Base-by-base conservation (phyloP, 2,113 vertebrate species). In the Struthidea cinerea region DNA sequence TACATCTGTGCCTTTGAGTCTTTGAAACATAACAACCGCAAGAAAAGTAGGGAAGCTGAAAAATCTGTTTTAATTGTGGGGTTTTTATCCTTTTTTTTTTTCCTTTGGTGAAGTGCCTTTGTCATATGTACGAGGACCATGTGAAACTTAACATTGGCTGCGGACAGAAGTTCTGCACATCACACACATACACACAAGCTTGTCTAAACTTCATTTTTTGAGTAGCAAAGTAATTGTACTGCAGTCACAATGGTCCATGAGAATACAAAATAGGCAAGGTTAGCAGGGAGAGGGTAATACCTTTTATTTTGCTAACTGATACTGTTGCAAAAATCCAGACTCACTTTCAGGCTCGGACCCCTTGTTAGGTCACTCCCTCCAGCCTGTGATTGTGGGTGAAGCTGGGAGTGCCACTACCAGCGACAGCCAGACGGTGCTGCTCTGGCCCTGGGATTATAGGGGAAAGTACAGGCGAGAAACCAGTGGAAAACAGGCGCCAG, bases 361-460 rank as follows among this genome's bases (percentile, higher is more conserved):
- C 56, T n/a, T 17, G 16, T 9, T 55, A 5, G 52, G 49, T 70
- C 46, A 4, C 32, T 84, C 23, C 2, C 21, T 67, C 24, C 32
- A 15, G 60, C 28, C 42, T 24, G 52, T 11, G 57, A 16, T 2
- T 13, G 21, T n/a, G 47, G 41, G 68, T 30, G 59, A 65, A 44
- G 74, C 39, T 70, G 17, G 27, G 3, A 46, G 83, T 33, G 88
- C 65, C 53, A 26, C 82, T 92, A 84, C 91, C 95, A 46, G 27
- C 1, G 35, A 6, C 26, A 33, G 83, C 84, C 98, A 97, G 97
- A 96, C 91, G 97, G 97, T 95, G 98, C 95, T 97, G 94, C 98
- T 96, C 92, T 90, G 97, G 96, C 87, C 94, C 76, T 65, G 74
- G 91, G 13, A 77, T 96, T 85, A 16, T 1, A 39, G 85, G 69